A percentile compares a stretch with the other conserved stretches of the same genome.
Evolutionary conservation across 2,113 vertebrate species (phyloP).

Genomic region (Rousettus leschenaultii): DNA sequence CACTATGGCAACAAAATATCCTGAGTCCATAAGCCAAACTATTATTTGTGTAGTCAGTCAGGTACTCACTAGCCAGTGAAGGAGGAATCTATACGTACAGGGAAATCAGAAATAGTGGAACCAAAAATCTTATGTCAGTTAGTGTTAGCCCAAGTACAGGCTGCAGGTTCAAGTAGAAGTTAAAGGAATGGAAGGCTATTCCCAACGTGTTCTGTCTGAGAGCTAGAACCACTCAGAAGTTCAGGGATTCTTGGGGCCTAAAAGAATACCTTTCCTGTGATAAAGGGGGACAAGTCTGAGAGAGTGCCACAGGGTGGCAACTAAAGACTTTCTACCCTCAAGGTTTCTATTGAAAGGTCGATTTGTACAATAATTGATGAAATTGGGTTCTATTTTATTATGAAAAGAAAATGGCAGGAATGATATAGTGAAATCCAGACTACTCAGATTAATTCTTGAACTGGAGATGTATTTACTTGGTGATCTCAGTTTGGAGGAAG

Average conservation of each 20-base stretch:
- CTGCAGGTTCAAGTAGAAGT: not conserved
- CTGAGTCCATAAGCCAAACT: not conserved
- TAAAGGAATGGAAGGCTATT: not conserved
- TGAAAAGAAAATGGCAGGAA: not conserved
- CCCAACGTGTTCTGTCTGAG: not conserved
- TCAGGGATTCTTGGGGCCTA: not conserved
- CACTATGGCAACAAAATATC: not conserved
- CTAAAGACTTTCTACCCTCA: not conserved
- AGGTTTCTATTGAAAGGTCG: not conserved
- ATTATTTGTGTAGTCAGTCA: not conserved
- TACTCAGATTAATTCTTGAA: not conserved
- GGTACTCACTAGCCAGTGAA: not conserved
- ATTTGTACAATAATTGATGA: not conserved
- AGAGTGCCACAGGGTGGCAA: not conserved
- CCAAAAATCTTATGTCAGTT: not conserved
- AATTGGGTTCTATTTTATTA: not conserved
- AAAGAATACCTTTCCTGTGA: not conserved
- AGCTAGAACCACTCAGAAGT: not conserved
- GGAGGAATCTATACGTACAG: not conserved
- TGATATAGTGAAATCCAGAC: not conserved
- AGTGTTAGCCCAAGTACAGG: not conserved
- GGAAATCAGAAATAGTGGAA: not conserved
- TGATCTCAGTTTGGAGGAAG: slow-evolving; percentile 19
- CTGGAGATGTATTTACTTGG: not conserved
- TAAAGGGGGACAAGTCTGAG: not conserved